phyloP scores from a whole-genome alignment of 2,113 vertebrate species.

The Nesogale talazaci region DNA sequence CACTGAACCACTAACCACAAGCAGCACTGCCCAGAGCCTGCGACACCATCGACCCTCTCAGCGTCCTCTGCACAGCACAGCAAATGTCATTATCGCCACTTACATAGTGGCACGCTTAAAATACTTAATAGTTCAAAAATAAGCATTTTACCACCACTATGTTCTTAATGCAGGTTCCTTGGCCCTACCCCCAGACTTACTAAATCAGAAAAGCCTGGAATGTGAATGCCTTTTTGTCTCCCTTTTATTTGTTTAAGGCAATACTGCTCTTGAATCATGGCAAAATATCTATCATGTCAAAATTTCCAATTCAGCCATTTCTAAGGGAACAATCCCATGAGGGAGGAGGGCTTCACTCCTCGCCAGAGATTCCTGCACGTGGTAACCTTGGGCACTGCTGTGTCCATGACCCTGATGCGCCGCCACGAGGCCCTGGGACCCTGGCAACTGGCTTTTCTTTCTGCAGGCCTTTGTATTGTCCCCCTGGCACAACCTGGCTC shows the following conservation, averaged over 20 bases:
- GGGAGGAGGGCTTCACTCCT: neutral
- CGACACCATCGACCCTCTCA: too few species aligned
- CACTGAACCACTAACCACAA: too few species aligned
- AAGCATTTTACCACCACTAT: too few species aligned
- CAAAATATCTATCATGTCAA: neutral
- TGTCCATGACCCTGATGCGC: rapidly evolving
- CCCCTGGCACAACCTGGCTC: constrained; percentile 42
- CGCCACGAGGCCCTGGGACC: neutral
- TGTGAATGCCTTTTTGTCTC: neutral
- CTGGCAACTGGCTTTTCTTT: constrained; percentile 1
- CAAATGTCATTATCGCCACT: too few species aligned
- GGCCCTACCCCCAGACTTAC: neutral
- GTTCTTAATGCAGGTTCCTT: too few species aligned
- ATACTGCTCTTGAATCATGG: neutral
- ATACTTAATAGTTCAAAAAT: too few species aligned
- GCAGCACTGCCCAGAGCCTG: too few species aligned
- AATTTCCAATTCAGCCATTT: neutral
- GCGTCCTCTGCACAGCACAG: too few species aligned
- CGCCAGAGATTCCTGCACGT: neutral
- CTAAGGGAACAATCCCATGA: neutral
- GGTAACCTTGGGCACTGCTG: neutral
- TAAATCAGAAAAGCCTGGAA: neutral
- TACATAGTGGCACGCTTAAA: too few species aligned
- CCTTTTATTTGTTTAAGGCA: neutral
- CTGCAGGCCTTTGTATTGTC: neutral